A percentile compares a stretch with the other conserved stretches of the same genome.
These are phyloP conservation scores for Dendroctonus ponderosae DNA, from an alignment of 1,140 invertebrate genomes.

Conservation along the genomic window DNA sequence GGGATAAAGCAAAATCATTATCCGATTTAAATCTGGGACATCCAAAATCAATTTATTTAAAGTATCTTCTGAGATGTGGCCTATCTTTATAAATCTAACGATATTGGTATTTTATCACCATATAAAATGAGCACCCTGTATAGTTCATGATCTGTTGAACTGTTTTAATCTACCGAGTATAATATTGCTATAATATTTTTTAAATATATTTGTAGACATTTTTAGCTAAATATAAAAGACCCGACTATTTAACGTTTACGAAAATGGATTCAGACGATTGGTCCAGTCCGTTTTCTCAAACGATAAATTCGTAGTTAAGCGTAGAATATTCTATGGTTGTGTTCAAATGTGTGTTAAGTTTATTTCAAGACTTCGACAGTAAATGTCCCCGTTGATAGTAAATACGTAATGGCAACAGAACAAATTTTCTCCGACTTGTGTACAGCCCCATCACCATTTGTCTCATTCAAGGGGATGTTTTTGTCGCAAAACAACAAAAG, in stretches of 20 bases:
- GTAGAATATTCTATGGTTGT: constrained; percentile 15
- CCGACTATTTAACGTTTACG: background rate
- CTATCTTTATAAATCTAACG: too few relatives aligned
- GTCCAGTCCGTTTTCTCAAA: background rate
- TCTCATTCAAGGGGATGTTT: background rate
- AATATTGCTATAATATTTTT: background rate
- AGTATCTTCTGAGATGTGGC: too few relatives aligned
- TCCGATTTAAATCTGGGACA: too few relatives aligned
- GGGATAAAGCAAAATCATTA: too few relatives aligned
- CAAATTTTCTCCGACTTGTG: background rate
- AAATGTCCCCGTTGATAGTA: background rate
- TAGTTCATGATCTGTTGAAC: too few relatives aligned
- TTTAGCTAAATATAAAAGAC: background rate
- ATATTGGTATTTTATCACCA: too few relatives aligned
- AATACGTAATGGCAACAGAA: background rate
- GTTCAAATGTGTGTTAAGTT: constrained; percentile 16
- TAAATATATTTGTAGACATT: background rate
- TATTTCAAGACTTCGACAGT: constrained; percentile 8
- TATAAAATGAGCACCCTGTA: too few relatives aligned
- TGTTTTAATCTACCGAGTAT: too few relatives aligned
- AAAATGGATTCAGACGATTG: constrained; percentile 3
- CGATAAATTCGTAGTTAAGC: background rate
- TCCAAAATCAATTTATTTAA: too few relatives aligned
- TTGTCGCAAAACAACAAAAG: constrained; percentile 3
- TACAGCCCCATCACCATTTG: background rate